Conservation (phyloP, 2,888 invertebrate species). For the Microctonus aethiopoides region DNA sequence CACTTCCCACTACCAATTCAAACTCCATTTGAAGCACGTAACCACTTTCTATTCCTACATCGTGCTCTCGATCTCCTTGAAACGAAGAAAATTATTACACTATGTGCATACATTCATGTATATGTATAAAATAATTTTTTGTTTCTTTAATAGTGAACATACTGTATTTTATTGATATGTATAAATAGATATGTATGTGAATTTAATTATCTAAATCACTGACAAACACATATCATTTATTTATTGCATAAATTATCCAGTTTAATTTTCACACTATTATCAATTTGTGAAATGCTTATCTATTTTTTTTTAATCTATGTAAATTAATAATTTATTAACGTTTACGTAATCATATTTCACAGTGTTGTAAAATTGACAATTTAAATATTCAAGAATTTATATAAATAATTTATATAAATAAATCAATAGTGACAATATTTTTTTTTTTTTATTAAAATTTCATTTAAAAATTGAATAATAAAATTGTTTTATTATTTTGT, state of each 20-base stretch:
- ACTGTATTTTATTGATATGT: neutral
- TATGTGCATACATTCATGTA: constrained; percentile 28
- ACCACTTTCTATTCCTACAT: constrained; percentile 48
- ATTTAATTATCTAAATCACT: neutral
- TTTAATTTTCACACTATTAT: neutral
- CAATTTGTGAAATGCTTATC: neutral
- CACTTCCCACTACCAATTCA: constrained; percentile 9
- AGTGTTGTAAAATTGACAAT: neutral
- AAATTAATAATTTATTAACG: neutral
- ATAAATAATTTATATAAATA: no score
- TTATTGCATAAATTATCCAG: neutral
- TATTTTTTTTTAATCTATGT: neutral
- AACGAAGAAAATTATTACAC: constrained; percentile 42
- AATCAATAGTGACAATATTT: no score
- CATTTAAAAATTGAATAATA: no score
- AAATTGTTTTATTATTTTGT: no score
- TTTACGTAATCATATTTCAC: neutral
- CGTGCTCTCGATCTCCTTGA: constrained; percentile 43
- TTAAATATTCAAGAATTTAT: no score
- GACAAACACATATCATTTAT: constrained; percentile 1
- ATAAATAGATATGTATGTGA: neutral
- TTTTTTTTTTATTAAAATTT: no score
- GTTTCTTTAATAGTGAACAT: neutral
- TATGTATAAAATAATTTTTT: neutral
- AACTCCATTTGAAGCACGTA: constrained; percentile 44